phyloP scores from a whole-genome alignment of 2,113 vertebrate genomes.

The Labrus mixtus region DNA sequence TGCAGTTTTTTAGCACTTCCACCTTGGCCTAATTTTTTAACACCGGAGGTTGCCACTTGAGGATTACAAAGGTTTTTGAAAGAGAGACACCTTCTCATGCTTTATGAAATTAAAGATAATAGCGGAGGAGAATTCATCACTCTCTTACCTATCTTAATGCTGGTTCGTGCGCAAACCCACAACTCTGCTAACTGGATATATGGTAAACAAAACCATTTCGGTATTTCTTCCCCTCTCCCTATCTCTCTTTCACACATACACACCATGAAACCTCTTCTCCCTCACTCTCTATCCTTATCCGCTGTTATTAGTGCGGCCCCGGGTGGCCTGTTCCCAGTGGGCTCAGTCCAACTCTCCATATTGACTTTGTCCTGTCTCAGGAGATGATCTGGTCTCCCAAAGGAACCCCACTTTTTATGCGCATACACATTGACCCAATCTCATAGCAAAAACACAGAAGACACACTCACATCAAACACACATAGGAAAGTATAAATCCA shows the following conservation, averaged over 20 bases:
- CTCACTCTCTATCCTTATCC: slow-evolving; percentile 39
- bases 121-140: slow-evolving; percentile 46
- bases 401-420: slow-evolving; percentile 55
- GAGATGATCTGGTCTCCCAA: slow-evolving; percentile 65
- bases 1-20: too few relatives aligned
- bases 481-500: background rate
- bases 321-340: slow-evolving; percentile 68
- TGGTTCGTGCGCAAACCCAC: slow-evolving; percentile 41
- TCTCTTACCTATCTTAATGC: background rate
- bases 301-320: slow-evolving; percentile 39
- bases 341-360: slow-evolving; percentile 59
- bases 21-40: too few relatives aligned
- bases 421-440: slow-evolving; percentile 32
- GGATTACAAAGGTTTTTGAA: too few relatives aligned
- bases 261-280: background rate
- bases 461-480: background rate
- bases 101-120: slow-evolving; percentile 60
- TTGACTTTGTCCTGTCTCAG: slow-evolving; percentile 75
- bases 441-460: background rate
- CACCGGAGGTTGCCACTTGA: too few relatives aligned
- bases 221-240: background rate
- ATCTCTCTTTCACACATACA: background rate
- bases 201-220: too few relatives aligned
- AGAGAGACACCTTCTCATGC: background rate
- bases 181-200: slow-evolving; percentile 31